phyloP scores from a whole-genome alignment of 2,888 invertebrate species.

The Tenthredo notha region DNA sequence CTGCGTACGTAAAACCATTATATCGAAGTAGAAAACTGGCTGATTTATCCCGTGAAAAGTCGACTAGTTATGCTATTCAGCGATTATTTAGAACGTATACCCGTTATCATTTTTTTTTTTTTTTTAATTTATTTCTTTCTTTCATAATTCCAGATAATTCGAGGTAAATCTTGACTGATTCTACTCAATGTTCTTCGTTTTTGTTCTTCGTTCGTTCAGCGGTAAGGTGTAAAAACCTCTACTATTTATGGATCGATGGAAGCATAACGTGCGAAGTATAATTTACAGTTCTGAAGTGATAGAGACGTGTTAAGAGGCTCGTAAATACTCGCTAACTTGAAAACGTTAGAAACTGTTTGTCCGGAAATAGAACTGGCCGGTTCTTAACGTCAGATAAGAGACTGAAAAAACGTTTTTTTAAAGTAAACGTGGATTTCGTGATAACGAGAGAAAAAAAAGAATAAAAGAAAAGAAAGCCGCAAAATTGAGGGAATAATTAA shows the following conservation, averaged over 20 bases:
- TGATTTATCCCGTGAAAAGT: not conserved
- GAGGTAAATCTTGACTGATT: too few species aligned
- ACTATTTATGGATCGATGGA: conserved; percentile 30
- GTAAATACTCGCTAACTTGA: conserved; percentile 28
- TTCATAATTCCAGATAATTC: too few species aligned
- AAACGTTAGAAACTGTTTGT: not conserved
- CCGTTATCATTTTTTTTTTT: too few species aligned
- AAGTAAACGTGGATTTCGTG: not conserved
- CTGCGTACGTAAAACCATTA: not conserved
- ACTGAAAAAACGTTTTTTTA: not conserved
- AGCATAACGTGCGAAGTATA: conserved; percentile 34
- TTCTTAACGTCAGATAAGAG: not conserved
- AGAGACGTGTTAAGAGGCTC: conserved; percentile 26
- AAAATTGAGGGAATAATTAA: not conserved
- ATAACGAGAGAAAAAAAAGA: not conserved
- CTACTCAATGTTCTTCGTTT: not conserved
- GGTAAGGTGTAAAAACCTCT: not conserved
- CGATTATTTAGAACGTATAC: too few species aligned
- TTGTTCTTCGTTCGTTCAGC: not conserved
- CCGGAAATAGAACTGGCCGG: not conserved
- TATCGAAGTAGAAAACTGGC: not conserved
- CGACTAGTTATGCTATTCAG: not conserved
- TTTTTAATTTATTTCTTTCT: too few species aligned
- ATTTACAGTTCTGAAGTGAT: conserved; percentile 31
- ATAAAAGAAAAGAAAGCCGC: not conserved